Evolutionary conservation across 2,797 vertebrate genomes (phyloP), one percentile per base, ranked within the genome.

Genomic region (Falco columbarius): DNA sequence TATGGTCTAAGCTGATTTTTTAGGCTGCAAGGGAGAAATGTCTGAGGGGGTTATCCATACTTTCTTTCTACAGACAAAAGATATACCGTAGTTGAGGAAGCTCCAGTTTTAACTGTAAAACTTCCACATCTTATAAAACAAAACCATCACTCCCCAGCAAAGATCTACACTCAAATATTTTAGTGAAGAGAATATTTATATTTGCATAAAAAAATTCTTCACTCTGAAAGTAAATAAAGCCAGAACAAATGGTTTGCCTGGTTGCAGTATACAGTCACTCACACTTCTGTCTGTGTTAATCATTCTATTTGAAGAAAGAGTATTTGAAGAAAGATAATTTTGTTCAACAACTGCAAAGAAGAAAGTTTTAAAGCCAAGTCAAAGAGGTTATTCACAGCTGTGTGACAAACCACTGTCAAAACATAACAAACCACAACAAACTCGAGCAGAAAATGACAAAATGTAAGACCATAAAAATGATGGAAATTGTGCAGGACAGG

Each of bases 361-460:
- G 49, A 84, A 98, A 97, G 92, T 97, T 98, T 96, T 94, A 97
- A 97, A 97, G 94, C 94, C 91, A 96, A 96, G 93, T 89, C 82
- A 75, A 94, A 93, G 93, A 96, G 76, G 71, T 96, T 97, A 96
- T 97, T 97, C 93, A 81, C 81, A 89, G 96, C 83, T 96, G 94
- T 95, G 96, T 97, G 97, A 98, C 95, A 96, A 97, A 97, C 79
- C 91, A 81, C 97, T 97, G 97, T 97, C 98, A 98, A 97, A 98
- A 95, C 94, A 95, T 97, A 98, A 97, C 97, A 97, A 98, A 97
- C 96, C 96, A 58, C 93, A 88, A 96, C 87, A 97, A 97, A 97
- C 90, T 87, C 90, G 93, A 97, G 95, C 89, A 75, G 62, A 93
- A 97, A 80, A 95, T 93, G 96, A 97, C 97, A 98, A 97, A 93